Conservation (phyloP, 23 tunicate species). For the Corella eumyota region DNA sequence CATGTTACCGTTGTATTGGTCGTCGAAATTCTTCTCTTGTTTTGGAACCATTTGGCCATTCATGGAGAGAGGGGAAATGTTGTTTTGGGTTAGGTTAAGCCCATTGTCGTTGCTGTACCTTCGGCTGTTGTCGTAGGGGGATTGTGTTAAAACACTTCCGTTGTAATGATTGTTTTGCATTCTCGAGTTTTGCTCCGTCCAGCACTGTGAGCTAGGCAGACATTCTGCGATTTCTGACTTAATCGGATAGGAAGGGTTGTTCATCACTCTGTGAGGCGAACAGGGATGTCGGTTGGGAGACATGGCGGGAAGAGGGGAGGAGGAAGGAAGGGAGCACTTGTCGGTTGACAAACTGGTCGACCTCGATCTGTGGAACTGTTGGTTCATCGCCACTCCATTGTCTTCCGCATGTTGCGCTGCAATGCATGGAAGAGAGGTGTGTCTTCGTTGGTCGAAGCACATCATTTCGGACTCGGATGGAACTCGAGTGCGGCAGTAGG, state of each 20-base stretch:
- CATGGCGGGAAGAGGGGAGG: slow-evolving; percentile 19
- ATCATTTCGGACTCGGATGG: slow-evolving; percentile 46
- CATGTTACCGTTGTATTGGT: slow-evolving; percentile 11
- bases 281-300: slow-evolving; percentile 32
- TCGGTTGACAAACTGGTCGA: slow-evolving; percentile 62
- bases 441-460: slow-evolving; percentile 30
- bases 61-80: background rate
- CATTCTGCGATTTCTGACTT: slow-evolving; percentile 27
- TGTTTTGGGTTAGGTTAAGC: background rate
- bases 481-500: slow-evolving; percentile 21
- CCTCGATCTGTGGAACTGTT: slow-evolving; percentile 32
- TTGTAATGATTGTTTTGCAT: background rate
- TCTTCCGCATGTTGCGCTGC: slow-evolving; percentile 14
- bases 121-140: slow-evolving; percentile 9
- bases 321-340: slow-evolving; percentile 27
- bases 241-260: slow-evolving; percentile 7
- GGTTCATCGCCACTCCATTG: slow-evolving; percentile 3
- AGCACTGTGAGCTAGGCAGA: background rate
- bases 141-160: background rate
- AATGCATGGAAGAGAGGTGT: slow-evolving; percentile 23
- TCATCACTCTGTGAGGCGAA: slow-evolving; percentile 14
- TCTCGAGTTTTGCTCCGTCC: too few relatives aligned
- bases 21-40: slow-evolving; percentile 19
- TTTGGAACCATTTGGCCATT: slow-evolving; percentile 12
- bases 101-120: slow-evolving; percentile 21